Conservation (phyloP, 2,797 vertebrate genomes). For the Chelon auratus region DNA sequence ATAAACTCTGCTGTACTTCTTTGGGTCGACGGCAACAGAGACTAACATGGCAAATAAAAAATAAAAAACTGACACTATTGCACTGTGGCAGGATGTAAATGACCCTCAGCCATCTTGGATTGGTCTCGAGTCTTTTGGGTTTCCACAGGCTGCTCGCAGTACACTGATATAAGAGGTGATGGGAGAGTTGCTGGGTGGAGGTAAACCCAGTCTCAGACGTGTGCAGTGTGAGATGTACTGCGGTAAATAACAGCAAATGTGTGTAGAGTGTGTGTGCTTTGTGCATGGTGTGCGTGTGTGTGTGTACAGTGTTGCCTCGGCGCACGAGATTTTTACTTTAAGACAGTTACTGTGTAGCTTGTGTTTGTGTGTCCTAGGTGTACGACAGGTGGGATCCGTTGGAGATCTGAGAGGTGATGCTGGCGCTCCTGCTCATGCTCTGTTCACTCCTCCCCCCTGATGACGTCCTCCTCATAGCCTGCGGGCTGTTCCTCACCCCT, state of each 20-base stretch:
- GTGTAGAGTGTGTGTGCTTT: conserved; percentile 29
- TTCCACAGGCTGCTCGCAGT: conserved; percentile 66
- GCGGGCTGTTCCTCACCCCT: conserved; percentile 97
- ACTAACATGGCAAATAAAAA: conserved; percentile 37
- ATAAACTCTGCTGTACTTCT: conserved; percentile 34
- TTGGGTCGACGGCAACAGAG: conserved; percentile 61
- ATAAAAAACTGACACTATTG: conserved; percentile 32
- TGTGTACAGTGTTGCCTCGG: conserved; percentile 47
- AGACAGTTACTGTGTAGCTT: conserved; percentile 27
- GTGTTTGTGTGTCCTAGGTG: conserved; percentile 85
- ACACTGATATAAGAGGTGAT: conserved; percentile 36
- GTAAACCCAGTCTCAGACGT: conserved; percentile 34
- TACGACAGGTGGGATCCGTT: conserved; percentile 99
- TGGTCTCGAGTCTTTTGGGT: conserved; percentile 47
- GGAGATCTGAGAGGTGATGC: conserved; percentile 99
- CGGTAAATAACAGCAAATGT: conserved; percentile 4
- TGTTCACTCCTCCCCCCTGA: conserved; percentile 96
- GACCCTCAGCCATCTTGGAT: conserved; percentile 29
- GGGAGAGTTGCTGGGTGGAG: conserved; percentile 21
- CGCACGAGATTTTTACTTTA: conserved; percentile 33
- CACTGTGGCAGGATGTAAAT: conserved; percentile 36
- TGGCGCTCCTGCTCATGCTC: conserved; percentile 99
- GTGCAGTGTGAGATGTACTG: conserved; percentile 22
- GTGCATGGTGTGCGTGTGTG: conserved; percentile 48
- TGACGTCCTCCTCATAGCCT: conserved; percentile 96